Conservation (phyloP, 2,113 vertebrate genomes). For the Collichthys lucidus region DNA sequence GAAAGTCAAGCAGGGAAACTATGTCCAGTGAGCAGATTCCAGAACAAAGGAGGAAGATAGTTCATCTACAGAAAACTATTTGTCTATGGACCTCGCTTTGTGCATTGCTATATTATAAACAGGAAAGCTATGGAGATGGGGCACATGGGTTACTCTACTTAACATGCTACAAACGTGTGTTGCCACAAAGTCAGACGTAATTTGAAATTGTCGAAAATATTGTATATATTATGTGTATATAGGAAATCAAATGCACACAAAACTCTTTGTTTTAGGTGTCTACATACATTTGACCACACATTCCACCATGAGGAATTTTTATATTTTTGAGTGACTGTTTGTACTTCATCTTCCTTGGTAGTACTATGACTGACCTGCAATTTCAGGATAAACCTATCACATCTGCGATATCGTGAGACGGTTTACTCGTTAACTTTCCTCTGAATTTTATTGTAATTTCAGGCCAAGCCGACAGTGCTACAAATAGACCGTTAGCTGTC, state of each 20-base stretch:
- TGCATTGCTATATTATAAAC: too few species aligned
- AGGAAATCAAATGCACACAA: not conserved
- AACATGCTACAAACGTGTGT: too few species aligned
- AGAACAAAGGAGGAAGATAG: too few species aligned
- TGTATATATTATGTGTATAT: not conserved
- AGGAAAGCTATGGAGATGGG: too few species aligned
- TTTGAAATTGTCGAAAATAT: not conserved
- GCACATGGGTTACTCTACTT: too few species aligned
- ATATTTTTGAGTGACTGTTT: not conserved
- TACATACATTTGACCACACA: not conserved
- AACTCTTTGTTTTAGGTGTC: not conserved
- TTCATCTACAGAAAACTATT: too few species aligned
- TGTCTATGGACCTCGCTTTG: too few species aligned
- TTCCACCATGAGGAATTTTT: too few species aligned
- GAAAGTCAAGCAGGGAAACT: not conserved
- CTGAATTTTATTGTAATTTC: conserved; percentile 36
- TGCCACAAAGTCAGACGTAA: not conserved
- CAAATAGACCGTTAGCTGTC: conserved; percentile 31
- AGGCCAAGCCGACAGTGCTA: conserved; percentile 22
- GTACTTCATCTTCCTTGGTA: not conserved
- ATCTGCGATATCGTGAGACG: conserved; percentile 8
- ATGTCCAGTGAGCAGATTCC: not conserved
- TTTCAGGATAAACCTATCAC: conserved; percentile 22
- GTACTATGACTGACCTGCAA: not conserved
- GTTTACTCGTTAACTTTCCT: conserved; percentile 5